phyloP scores from a whole-genome alignment of 2,888 invertebrate genomes.

The Hirtodrosophila cameraria region DNA sequence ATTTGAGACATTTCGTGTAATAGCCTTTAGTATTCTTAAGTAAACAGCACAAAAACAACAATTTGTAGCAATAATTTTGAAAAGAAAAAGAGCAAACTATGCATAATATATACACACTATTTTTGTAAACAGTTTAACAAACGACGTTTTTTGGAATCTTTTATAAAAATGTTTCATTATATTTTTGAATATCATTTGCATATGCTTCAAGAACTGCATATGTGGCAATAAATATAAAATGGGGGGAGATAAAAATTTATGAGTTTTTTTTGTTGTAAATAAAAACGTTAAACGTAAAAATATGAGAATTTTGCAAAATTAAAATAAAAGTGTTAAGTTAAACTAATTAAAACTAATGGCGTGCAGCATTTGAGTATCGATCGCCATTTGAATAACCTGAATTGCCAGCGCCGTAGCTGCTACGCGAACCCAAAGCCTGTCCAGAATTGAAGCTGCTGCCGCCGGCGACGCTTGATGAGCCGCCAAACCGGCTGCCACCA shows the following conservation, averaged over 20 bases:
- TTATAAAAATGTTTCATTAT: slow-evolving; percentile 39
- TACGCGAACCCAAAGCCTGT: background rate
- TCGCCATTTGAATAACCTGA: slow-evolving; percentile 41
- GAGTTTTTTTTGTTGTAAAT: too few species aligned
- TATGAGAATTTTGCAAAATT: background rate
- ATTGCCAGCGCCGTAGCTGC: slow-evolving; percentile 15
- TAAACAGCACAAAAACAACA: slow-evolving; percentile 25
- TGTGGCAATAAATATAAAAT: slow-evolving; percentile 36
- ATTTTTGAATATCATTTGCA: slow-evolving; percentile 12
- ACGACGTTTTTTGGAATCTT: slow-evolving; percentile 7
- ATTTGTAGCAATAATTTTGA: slow-evolving; percentile 38
- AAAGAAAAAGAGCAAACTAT: slow-evolving; percentile 21
- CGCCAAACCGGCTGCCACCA: slow-evolving; percentile 14
- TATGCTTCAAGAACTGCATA: slow-evolving; percentile 15
- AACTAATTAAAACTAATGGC: slow-evolving; percentile 23
- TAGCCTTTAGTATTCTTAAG: too few species aligned
- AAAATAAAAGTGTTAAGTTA: background rate
- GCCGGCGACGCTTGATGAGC: background rate
- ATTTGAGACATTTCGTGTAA: too few species aligned
- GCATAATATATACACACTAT: slow-evolving; percentile 23
- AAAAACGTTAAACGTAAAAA: slow-evolving; percentile 9
- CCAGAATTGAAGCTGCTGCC: background rate
- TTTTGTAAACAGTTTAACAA: slow-evolving; percentile 36
- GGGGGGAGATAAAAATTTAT: slow-evolving; percentile 8
- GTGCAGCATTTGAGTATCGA: slow-evolving; percentile 21